Evolutionary conservation across 2,888 invertebrate species (phyloP), one percentile per base, ranked within the genome.

Genomic region (Cephus nigrinus): DNA sequence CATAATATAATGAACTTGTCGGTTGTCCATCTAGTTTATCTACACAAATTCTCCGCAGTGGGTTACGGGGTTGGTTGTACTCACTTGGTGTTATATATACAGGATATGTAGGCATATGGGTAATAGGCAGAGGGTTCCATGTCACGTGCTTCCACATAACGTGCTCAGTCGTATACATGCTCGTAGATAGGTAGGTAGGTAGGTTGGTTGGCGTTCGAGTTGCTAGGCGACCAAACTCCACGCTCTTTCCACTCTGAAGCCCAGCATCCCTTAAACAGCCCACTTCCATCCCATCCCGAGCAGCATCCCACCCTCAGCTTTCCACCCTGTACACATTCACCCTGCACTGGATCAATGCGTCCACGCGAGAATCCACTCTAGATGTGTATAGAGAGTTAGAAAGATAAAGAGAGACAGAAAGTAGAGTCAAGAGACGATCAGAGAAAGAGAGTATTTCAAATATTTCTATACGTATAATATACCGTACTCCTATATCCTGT

Each of bases 271-370:
- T 84, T 83, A 83, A 84, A 84, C 84, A 81, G 79, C 81, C 82
- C 80, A 81, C 84, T 82, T 80, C 76, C 68, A 72, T 75, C 75
- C 73, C 75, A 72, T 77, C 75, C 73, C 75, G 68, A 40, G 76
- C 74, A 78, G 76, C 75, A 79, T 74, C 71, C 68, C 55, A 40
- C 55, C 55, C 76, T 55, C 76, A 32, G 31, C 74, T 68, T 72
- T 72, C 76, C 80, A 74, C 75, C 77, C 73, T 34, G 77, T 76
- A 77, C 77, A 77, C 78, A 78, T 78, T 79, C 79, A 82, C 80
- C 78, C 77, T 78, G 78, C 82, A 83, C 75, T 81, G 82, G 85
- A 85, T 85, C 84, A 83, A 85, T 85, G 84, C 84, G 84, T 80
- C 79, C 80, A 79, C 77, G 79, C 73, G 81, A 15, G 40, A 81